Percentiles rank a stretch among this genome's conserved stretches.
These are phyloP conservation scores for Thumatha senex DNA, from an alignment of 2,888 invertebrate species.

Conservation along the genomic window DNA sequence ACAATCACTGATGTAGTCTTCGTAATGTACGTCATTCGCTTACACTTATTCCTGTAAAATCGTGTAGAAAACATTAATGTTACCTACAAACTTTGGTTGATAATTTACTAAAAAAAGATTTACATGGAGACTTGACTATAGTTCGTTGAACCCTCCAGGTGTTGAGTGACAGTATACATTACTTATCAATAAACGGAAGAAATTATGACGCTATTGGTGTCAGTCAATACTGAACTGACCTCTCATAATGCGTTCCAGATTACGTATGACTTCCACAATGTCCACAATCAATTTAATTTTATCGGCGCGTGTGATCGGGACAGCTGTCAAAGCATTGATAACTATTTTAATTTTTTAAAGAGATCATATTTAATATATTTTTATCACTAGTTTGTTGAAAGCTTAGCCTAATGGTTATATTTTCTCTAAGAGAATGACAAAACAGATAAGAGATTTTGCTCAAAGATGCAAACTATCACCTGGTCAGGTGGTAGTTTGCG, in stretches of 20 bases:
- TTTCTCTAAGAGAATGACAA: no score
- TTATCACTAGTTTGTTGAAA: neutral
- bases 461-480: no score
- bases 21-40: conserved; percentile 45
- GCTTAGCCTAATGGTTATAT: no score
- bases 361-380: neutral
- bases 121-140: conserved; percentile 56
- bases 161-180: conserved; percentile 66
- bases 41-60: conserved; percentile 58
- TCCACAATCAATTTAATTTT: conserved; percentile 58
- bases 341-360: conserved; percentile 29
- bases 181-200: conserved; percentile 75
- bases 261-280: conserved; percentile 54
- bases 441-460: no score
- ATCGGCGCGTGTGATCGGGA: conserved; percentile 49
- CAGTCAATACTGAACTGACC: conserved; percentile 72
- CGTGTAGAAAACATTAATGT: conserved; percentile 44
- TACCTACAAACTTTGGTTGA: conserved; percentile 55
- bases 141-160: conserved; percentile 73
- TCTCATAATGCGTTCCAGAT: conserved; percentile 71
- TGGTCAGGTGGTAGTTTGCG: no score
- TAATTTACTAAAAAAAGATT: conserved; percentile 44
- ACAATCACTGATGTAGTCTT: conserved; percentile 56
- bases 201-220: conserved; percentile 64
- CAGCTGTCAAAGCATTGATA: conserved; percentile 61